phyloP scores from a whole-genome alignment of 2,888 invertebrate species.

The Pyrrhosoma nymphula region DNA sequence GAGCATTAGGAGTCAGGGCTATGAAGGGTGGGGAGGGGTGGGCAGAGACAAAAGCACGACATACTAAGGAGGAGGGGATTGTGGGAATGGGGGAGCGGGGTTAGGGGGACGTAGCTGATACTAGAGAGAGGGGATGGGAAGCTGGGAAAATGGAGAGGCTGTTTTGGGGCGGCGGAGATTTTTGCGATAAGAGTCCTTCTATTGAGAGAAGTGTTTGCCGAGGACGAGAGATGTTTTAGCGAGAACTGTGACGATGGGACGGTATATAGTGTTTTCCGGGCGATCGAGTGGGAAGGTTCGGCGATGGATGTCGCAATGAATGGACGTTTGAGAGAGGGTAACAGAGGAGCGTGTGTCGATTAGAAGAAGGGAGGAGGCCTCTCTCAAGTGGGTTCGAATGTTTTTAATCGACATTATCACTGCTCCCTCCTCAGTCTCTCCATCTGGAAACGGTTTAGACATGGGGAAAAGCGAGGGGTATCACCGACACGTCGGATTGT shows the following conservation, averaged over 20 bases:
- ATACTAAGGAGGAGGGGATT: slow-evolving; percentile 13
- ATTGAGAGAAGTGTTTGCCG: slow-evolving; percentile 62
- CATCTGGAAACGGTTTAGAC: background rate
- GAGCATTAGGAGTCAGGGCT: background rate
- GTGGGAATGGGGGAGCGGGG: background rate
- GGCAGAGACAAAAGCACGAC: background rate
- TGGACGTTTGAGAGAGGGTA: background rate
- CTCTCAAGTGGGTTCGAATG: background rate
- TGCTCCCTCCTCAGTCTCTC: background rate
- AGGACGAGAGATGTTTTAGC: slow-evolving; percentile 53
- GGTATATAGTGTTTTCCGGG: background rate
- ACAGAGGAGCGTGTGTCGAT: background rate
- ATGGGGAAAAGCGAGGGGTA: background rate
- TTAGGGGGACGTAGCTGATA: background rate
- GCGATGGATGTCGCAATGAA: background rate
- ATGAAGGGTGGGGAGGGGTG: background rate
- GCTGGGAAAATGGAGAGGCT: background rate
- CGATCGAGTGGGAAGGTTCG: background rate
- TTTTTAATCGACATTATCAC: slow-evolving; percentile 29
- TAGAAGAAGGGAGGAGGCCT: background rate
- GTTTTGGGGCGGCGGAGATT: background rate
- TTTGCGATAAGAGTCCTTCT: slow-evolving; percentile 58
- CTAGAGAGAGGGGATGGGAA: background rate
- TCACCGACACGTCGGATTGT: background rate
- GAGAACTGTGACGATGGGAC: slow-evolving; percentile 43